Conservation (phyloP, 2,113 vertebrate genomes). For the Alligator mississippiensis region DNA sequence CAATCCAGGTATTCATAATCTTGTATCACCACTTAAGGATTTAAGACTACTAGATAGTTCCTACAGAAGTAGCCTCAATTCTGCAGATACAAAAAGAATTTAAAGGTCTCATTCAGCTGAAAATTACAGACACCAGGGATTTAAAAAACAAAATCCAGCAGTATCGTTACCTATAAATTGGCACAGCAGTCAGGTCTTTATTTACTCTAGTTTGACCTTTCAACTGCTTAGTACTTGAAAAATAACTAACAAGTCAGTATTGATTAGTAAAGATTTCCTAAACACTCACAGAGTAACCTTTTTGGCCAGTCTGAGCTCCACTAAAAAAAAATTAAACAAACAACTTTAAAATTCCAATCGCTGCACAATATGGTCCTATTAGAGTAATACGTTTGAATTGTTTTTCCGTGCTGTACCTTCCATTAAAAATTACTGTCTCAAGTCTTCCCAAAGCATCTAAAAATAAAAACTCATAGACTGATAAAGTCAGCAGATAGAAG, state of each 20-base stretch:
- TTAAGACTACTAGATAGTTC: background rate
- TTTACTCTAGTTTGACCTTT: background rate
- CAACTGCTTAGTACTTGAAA: background rate
- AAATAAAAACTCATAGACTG: background rate
- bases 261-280: background rate
- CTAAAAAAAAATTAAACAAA: background rate
- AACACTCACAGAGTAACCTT: conserved; percentile 8
- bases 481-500: background rate
- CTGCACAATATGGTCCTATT: background rate
- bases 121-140: background rate
- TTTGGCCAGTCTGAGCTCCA: conserved; percentile 17
- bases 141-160: background rate
- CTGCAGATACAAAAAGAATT: background rate
- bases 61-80: background rate
- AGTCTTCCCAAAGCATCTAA: background rate
- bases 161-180: background rate
- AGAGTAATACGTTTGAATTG: background rate
- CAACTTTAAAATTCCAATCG: background rate
- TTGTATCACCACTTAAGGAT: background rate
- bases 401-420: background rate
- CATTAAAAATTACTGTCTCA: background rate
- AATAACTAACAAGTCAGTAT: background rate
- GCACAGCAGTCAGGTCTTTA: background rate
- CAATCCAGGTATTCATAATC: background rate
- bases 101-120: background rate